Evolutionary conservation across 2,797 vertebrate genomes (phyloP).

Genomic region (Pristis pectinata): DNA sequence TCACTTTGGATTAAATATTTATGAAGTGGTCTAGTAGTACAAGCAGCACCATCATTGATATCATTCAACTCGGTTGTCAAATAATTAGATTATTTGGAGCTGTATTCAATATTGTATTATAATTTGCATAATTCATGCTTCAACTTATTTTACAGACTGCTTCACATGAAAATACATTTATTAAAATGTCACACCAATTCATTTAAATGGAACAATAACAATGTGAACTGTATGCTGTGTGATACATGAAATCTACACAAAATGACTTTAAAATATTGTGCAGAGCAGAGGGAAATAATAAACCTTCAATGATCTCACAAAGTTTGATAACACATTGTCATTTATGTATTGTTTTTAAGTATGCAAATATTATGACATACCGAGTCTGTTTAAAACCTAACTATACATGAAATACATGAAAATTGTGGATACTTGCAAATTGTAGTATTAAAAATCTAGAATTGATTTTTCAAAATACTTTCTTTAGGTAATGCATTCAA

Average conservation of each 20-base stretch:
- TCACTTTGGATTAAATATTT: background rate
- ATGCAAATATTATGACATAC: background rate
- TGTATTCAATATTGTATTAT: background rate
- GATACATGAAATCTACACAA: background rate
- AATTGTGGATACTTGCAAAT: background rate
- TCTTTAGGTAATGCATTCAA: background rate
- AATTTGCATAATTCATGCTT: slow-evolving; percentile 7
- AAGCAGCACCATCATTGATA: background rate
- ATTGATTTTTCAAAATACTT: background rate
- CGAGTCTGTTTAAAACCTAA: background rate
- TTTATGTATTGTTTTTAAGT: background rate
- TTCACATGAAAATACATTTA: background rate
- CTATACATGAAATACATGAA: background rate
- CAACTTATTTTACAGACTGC: background rate
- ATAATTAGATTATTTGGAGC: background rate
- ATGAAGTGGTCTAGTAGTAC: background rate
- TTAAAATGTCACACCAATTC: background rate
- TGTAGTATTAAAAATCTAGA: background rate
- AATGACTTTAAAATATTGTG: background rate
- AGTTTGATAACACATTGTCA: background rate
- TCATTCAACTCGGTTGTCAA: background rate
- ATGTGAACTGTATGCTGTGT: background rate
- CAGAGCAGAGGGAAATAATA: background rate
- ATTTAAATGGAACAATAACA: background rate
- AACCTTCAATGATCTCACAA: background rate